Evolutionary conservation across 2,113 vertebrate species (phyloP), one percentile per base, ranked within the genome.

Genomic region (Tricholaema leucomelas): DNA sequence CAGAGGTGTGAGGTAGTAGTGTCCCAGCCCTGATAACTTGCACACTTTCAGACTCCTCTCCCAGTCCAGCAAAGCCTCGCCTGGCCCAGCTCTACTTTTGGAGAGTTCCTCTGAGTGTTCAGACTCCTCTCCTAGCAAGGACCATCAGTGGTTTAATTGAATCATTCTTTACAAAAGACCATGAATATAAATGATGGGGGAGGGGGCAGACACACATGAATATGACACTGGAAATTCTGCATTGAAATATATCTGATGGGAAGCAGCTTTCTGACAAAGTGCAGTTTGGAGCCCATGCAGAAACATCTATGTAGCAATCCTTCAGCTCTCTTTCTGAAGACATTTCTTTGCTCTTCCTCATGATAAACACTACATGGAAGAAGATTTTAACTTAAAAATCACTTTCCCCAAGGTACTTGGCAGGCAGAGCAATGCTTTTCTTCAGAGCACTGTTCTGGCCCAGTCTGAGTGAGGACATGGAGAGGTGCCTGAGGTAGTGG

Each of bases 181-280:
- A 12, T 92, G 93, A 90, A 95, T 96, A 94, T 82, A 74, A 91
- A 31, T 95, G 71, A 85, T 82, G 91, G 78, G 80, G 87, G 91
- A 81, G 50, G 88, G 70, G 79, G 65, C 30, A 42, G 36, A 11
- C 33, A 11, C 56, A 52, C 52, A 46, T 85, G 46, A 93, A 82
- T 91, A 65, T 73, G 81, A 64, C 31, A 56, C 60, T 87, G n/a
- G 64, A 93, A 91, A 85, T 88, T 79, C 76, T 73, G 55, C 40
- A 35, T 6, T 46, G 81, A 87, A 79, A 70, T 31, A 33, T 60
- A 24, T 80, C 85, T 77, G 90, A 76, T 85, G 56, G 82, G 40
- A 85, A 87, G 21, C 69, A 42, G 67, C 78, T 54, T 84, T 74
- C 21, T 91, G 83, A 86, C 8, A 1, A 56, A 78, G 54, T 38